Conservation (phyloP, 1,140 invertebrate genomes). For the Saxidomus purpurata region DNA sequence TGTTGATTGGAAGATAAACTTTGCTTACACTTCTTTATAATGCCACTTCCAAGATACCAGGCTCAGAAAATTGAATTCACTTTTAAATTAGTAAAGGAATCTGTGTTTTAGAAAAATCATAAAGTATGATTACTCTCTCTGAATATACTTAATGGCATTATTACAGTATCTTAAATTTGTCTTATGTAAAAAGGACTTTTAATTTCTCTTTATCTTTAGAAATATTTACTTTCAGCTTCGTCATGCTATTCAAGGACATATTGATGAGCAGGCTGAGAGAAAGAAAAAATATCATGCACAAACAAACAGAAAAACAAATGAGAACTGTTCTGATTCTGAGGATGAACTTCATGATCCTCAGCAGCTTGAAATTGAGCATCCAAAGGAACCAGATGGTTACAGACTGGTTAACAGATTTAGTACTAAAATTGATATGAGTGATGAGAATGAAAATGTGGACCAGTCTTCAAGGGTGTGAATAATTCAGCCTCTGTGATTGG, state of each 20-base stretch:
- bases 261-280: slow-evolving; percentile 75
- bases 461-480: slow-evolving; percentile 2
- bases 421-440: slow-evolving; percentile 1
- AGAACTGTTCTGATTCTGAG: slow-evolving; percentile 40
- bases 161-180: no score
- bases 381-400: slow-evolving; percentile 47
- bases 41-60: no score
- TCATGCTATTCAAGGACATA: slow-evolving; percentile 78
- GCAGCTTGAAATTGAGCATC: slow-evolving; percentile 66
- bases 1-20: no score
- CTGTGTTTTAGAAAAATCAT: no score
- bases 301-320: not conserved
- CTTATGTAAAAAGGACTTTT: no score
- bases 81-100: no score
- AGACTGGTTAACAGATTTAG: slow-evolving; percentile 46
- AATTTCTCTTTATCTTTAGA: no score
- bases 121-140: no score
- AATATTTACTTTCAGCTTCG: slow-evolving; percentile 79
- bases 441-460: slow-evolving; percentile 17
- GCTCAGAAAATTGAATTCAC: no score
- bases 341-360: slow-evolving; percentile 72
- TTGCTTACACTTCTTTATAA: no score
- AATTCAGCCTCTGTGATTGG: not conserved
- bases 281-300: slow-evolving; percentile 56
- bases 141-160: no score